Conservation (phyloP, 2,797 vertebrate genomes). For the Lutra lutra region DNA sequence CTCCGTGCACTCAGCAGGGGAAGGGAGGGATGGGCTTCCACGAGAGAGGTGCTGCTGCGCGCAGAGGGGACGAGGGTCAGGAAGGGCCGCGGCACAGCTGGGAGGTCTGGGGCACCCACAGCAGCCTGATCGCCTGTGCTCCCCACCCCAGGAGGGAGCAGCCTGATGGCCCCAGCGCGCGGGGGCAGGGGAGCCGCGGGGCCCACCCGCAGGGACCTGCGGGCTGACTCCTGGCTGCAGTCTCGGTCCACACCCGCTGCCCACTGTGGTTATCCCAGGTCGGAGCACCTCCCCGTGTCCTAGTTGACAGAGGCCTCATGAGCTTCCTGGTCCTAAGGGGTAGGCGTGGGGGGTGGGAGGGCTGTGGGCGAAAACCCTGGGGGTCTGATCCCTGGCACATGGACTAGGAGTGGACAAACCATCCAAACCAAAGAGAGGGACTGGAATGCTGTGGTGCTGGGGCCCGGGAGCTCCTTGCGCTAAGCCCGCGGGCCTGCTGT, state of each 20-base stretch:
- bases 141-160: too few relatives aligned
- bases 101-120: not conserved
- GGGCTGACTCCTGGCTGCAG: not conserved
- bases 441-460: not conserved
- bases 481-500: too few relatives aligned
- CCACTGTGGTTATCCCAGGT: accelerated
- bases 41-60: accelerated
- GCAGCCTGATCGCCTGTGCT: not conserved
- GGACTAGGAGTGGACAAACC: too few relatives aligned
- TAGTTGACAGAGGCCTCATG: not conserved
- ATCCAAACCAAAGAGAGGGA: not conserved
- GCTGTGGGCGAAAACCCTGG: not conserved
- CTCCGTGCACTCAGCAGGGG: accelerated
- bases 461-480: not conserved
- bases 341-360: accelerated
- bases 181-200: not conserved
- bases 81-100: not conserved
- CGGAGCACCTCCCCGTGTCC: not conserved
- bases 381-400: not conserved
- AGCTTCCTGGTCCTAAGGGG: not conserved
- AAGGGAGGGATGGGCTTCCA: not conserved
- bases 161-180: accelerated
- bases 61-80: not conserved
- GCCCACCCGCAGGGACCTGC: not conserved
- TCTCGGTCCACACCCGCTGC: not conserved